These are phyloP conservation scores for Menidia beryllina DNA, from an alignment of 2,113 vertebrate genomes.

Conservation along the genomic window DNA sequence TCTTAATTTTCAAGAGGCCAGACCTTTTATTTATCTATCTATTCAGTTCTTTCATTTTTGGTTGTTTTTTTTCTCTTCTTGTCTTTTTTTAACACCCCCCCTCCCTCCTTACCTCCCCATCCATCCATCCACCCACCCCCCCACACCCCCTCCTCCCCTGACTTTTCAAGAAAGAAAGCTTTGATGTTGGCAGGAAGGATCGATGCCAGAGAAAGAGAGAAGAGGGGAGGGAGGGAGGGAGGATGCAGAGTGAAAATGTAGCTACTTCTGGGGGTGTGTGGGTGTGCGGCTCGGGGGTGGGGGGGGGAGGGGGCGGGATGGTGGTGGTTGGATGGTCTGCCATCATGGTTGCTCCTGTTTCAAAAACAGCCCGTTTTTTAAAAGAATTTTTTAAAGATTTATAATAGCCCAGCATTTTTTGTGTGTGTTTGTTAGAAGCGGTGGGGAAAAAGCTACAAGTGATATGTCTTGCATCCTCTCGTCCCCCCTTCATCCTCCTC, in stretches of 20 bases:
- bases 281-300: constrained; percentile 15
- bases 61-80: neutral
- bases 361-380: constrained; percentile 17
- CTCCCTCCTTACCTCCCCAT: too few relatives aligned
- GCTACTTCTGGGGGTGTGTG: constrained; percentile 52
- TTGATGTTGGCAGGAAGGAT: constrained; percentile 72
- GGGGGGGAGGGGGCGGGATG: constrained; percentile 11
- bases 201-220: constrained; percentile 53
- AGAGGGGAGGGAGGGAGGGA: constrained; percentile 1
- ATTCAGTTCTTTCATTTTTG: too few relatives aligned
- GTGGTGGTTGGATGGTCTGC: constrained; percentile 24
- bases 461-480: too few relatives aligned
- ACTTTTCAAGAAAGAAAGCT: constrained; percentile 76
- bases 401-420: neutral
- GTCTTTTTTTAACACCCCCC: neutral
- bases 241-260: constrained; percentile 65
- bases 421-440: neutral
- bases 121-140: too few relatives aligned
- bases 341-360: constrained; percentile 58
- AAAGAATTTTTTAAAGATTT: neutral
- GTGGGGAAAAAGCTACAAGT: constrained; percentile 47
- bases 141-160: constrained; percentile 8
- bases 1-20: constrained; percentile 63
- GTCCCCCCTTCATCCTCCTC: too few relatives aligned
- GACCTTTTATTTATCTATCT: neutral